A percentile compares a stretch with the other conserved stretches of the same genome.
These are phyloP conservation scores for Gymnogyps californianus DNA, from an alignment of 2,113 vertebrate species.

Conservation along the genomic window DNA sequence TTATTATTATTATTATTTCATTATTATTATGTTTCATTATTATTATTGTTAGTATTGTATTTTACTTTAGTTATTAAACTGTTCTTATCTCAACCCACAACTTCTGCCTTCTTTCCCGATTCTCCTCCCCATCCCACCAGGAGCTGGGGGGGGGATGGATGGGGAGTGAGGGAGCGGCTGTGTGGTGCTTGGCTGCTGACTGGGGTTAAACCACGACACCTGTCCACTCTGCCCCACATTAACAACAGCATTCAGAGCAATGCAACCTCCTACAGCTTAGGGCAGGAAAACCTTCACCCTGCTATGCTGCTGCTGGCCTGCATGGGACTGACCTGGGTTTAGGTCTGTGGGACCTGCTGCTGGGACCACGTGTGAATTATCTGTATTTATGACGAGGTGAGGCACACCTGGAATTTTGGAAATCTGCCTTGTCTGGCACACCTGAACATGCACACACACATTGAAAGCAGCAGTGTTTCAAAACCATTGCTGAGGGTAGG, in stretches of 20 bases:
- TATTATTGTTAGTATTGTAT: no score
- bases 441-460: background rate
- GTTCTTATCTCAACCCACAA: no score
- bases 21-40: no score
- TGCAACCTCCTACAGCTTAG: background rate
- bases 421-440: background rate
- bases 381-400: background rate
- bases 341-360: background rate
- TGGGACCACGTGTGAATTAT: rapidly evolving
- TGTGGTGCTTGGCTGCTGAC: no score
- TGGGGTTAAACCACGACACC: no score
- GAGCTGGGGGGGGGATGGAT: no score
- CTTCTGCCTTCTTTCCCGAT: no score
- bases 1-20: no score
- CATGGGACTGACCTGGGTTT: background rate
- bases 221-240: rapidly evolving
- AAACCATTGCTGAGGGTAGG: background rate
- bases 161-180: no score
- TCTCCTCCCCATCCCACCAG: no score
- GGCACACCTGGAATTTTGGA: background rate
- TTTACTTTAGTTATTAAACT: no score
- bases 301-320: background rate
- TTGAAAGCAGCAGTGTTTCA: background rate
- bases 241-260: background rate
- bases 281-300: background rate